Evolutionary conservation across 2,113 vertebrate genomes (phyloP).

Genomic region (Acanthochromis polyacanthus): DNA sequence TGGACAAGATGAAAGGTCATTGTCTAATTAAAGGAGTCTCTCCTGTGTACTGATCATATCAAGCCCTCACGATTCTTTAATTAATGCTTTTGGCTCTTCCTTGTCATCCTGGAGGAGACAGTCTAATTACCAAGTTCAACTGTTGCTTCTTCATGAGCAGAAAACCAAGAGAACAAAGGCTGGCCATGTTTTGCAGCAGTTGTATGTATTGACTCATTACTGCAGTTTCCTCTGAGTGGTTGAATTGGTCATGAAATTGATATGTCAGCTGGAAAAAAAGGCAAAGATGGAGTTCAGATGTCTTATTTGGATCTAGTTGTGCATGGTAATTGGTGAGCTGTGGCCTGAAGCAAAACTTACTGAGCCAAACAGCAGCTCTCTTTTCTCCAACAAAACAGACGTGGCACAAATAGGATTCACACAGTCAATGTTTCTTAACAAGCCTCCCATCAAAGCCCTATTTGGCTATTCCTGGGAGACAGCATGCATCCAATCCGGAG

Average conservation of each 20-base stretch:
- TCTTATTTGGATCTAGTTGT: constrained; percentile 39
- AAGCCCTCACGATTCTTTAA: constrained; percentile 53
- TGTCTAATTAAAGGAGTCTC: constrained; percentile 62
- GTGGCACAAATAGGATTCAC: constrained; percentile 53
- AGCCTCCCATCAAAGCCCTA: constrained; percentile 71
- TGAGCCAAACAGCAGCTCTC: constrained; percentile 43
- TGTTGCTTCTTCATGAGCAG: neutral
- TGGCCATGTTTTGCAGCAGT: constrained; percentile 1
- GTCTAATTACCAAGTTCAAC: constrained; percentile 28
- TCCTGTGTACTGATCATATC: constrained; percentile 57
- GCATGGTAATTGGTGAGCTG: constrained; percentile 55
- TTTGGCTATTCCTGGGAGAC: constrained; percentile 70
- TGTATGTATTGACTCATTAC: constrained; percentile 26
- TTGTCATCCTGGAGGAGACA: constrained; percentile 21
- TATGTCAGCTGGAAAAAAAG: constrained; percentile 10
- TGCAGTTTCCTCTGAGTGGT: constrained; percentile 19
- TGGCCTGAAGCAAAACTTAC: constrained; percentile 50
- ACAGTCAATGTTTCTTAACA: constrained; percentile 67
- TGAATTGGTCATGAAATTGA: constrained; percentile 38
- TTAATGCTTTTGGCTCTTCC: constrained; percentile 50
- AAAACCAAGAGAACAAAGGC: constrained; percentile 9
- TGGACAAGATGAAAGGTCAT: constrained; percentile 45
- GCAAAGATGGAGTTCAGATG: constrained; percentile 36
- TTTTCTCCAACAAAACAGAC: constrained; percentile 41
- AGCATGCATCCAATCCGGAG: constrained; percentile 57